These are phyloP conservation scores for Artemia sinica DNA, from an alignment of 2,888 invertebrate genomes.

Conservation along the genomic window DNA sequence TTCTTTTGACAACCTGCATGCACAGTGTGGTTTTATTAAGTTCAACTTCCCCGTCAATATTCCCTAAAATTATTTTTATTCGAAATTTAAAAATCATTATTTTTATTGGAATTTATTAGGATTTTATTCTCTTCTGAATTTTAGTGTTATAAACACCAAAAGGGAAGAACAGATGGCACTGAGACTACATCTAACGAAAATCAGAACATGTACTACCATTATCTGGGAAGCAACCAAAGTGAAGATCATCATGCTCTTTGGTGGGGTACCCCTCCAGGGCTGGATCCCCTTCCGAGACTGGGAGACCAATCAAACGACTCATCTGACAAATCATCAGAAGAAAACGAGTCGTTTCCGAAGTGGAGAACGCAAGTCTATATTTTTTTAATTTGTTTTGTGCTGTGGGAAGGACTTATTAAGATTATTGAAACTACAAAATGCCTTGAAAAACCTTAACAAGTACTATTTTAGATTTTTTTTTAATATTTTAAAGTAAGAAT, in stretches of 20 bases:
- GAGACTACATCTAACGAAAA: constrained; percentile 69
- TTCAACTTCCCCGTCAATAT: too few species aligned
- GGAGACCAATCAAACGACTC: constrained; percentile 35
- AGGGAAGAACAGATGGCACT: constrained; percentile 73
- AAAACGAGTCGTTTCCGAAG: constrained; percentile 40
- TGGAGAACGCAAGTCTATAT: constrained; percentile 64
- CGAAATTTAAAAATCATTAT: too few species aligned
- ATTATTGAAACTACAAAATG: neutral
- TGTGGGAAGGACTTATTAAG: neutral
- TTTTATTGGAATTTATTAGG: too few species aligned
- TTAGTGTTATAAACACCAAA: constrained; percentile 60
- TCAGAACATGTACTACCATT: constrained; percentile 87
- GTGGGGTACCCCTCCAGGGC: too few species aligned
- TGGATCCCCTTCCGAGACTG: too few species aligned
- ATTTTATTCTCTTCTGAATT: constrained; percentile 24
- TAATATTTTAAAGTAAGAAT: too few species aligned
- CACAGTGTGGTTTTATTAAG: too few species aligned
- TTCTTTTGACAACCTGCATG: too few species aligned
- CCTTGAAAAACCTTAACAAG: neutral
- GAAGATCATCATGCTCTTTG: constrained; percentile 42
- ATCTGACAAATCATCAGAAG: constrained; percentile 71
- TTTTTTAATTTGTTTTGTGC: neutral
- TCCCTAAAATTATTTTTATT: too few species aligned
- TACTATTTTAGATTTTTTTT: too few species aligned
- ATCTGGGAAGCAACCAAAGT: constrained; percentile 61